Conservation (phyloP, 2,113 vertebrate species). For the Camelus bactrianus region DNA sequence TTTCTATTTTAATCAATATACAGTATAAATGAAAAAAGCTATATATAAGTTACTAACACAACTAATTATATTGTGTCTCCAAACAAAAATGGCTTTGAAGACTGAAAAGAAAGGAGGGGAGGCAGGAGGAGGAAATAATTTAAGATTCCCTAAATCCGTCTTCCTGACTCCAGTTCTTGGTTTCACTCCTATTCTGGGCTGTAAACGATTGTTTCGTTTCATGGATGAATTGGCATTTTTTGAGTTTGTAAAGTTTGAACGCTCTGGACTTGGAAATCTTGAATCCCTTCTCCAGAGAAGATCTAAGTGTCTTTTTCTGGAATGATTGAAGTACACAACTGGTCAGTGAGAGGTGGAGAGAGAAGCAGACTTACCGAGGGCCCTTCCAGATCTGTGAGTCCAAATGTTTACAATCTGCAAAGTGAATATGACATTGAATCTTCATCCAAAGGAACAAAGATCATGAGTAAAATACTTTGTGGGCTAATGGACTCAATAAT, state of each 20-base stretch:
- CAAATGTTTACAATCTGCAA: background rate
- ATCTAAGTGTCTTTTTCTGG: background rate
- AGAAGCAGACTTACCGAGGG: background rate
- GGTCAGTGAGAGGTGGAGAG: background rate
- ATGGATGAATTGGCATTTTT: background rate
- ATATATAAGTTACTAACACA: background rate
- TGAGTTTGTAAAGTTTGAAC: background rate
- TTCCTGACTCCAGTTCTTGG: background rate
- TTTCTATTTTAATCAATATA: background rate
- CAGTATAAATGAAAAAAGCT: background rate
- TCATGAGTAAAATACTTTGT: background rate
- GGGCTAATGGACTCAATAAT: slow-evolving; percentile 52
- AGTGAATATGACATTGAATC: background rate
- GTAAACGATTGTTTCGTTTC: background rate
- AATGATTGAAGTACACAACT: background rate
- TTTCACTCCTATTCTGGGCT: background rate
- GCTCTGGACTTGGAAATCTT: background rate
- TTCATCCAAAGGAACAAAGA: background rate
- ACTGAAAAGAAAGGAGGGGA: background rate
- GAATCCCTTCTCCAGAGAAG: background rate
- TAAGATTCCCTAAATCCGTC: background rate
- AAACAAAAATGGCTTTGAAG: background rate
- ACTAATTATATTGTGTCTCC: background rate
- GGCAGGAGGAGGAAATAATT: background rate
- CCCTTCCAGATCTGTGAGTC: background rate